Base-by-base conservation (phyloP, 2,113 vertebrate species). In the Pteropus alecto region DNA sequence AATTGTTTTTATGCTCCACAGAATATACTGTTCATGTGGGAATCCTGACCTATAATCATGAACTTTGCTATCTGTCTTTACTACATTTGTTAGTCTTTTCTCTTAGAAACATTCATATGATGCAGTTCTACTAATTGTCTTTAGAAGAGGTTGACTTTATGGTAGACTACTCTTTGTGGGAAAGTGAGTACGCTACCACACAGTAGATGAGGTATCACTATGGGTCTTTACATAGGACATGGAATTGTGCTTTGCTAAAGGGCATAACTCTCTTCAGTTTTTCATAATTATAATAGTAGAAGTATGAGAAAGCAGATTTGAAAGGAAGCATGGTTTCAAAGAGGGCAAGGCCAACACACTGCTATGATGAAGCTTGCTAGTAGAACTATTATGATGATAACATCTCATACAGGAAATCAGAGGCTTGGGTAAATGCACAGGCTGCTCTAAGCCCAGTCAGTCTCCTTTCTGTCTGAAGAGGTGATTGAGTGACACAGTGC, bases 131-230 rank as follows among this genome's bases (percentile, higher is more conserved):
- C 30, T 56, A 7, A n/a, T 78, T 35, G 18, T 77, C 26, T 33
- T 60, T 15, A 48, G 41, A n/a, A 63, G 18, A 87, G 1, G 14
- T 6, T 35, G 63, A 26, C 48, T 5, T 60, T 22, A 61, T 8
- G 0, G 0, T 70, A 60, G 54, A 38, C 9, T 3, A 22, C 30
- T 33, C 8, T 63, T 65, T 19, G 21, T 38, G n/a, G 16, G 28
- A 48, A 13, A 56, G 12, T 28, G 28, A 21, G 2, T 16, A 38
- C 35, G 35, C 22, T 83, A 12, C 30, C 13, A 68, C 4, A 2
- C 24, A 12, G 8, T 48, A 2, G 19, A 58, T 9, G 10, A 67
- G 4, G 3, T 10, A 24, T 81, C 5, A 26, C 43, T 82, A 2
- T 26, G 22, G 35, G 10, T 21, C 24, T 94, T 61, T 28, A 13